Evolutionary conservation across 2,113 vertebrate genomes (phyloP).

Genomic region (Lepidothrix coronata): DNA sequence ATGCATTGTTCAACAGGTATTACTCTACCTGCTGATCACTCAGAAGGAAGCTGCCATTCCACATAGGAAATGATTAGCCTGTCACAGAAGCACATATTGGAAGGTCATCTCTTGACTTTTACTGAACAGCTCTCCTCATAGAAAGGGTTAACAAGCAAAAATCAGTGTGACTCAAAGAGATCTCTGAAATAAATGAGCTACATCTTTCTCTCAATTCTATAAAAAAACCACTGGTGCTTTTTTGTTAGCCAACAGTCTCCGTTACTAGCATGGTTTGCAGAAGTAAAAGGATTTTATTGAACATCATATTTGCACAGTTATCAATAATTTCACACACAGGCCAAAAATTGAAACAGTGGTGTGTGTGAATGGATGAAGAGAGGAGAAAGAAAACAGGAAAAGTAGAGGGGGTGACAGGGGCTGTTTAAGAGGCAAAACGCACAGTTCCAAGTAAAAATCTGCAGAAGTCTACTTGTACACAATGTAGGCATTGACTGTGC

Average conservation of each 20-base stretch:
- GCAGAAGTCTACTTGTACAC: background rate
- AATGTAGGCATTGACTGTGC: background rate
- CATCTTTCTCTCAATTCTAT: background rate
- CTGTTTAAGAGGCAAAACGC: background rate
- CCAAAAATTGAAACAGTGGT: background rate
- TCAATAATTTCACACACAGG: background rate
- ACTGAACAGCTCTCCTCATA: background rate
- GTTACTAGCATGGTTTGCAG: background rate
- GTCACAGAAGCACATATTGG: background rate
- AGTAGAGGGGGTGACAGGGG: background rate
- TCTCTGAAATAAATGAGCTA: background rate
- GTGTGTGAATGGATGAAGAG: background rate
- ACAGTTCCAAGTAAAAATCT: conserved; percentile 36
- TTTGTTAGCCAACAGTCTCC: background rate
- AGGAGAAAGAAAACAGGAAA: background rate
- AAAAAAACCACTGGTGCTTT: background rate
- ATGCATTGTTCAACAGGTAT: background rate
- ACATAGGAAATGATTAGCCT: background rate
- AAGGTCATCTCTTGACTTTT: conserved; percentile 14
- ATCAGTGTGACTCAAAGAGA: background rate
- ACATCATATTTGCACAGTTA: background rate
- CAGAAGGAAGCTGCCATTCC: background rate
- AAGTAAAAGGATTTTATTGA: conserved; percentile 26
- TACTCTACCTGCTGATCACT: background rate
- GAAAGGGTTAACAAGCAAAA: conserved; percentile 50